Evolutionary conservation across 2,113 vertebrate genomes (phyloP), one percentile per base, ranked within the genome.

Genomic region (Phaethornis superciliosus): DNA sequence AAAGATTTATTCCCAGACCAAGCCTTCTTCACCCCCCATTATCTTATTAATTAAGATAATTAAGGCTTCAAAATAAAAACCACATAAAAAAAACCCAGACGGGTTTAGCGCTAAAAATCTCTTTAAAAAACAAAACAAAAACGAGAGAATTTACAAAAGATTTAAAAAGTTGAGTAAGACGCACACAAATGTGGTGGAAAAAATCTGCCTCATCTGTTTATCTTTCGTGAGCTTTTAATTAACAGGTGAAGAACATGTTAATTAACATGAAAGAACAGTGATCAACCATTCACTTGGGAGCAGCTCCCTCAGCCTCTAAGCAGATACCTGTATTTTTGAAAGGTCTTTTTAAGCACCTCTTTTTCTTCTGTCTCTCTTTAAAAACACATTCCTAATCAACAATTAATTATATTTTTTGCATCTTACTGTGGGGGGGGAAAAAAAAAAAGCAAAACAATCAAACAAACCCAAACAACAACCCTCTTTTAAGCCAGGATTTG

Each of bases 101-200:
- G 10, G 28, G 24, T 24, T 40, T 7, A 26, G 49, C 64, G n/a
- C 42, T 44, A 44, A 44, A 44, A 44, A 44, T 15, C 42, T 44
- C 42, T 44, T 44, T 44, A 44, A 44, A 44, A 44, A 44, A 44
- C 12, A 44, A 44, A 44, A 44, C 44, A 44, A 44, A 44, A 44
- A 44, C 44, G 26, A 10, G 30, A 9, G 1, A 90, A 95, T 94
- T 84, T 90, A 94, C 59, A 91, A 94, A 94, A 81, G 77, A 79
- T 20, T 93, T 90, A 15, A 32, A 94, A 94, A 80, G 74, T 15
- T 54, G 47, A 79, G 55, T 17, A 51, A 83, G 68, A 89, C 4
- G 3, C 21, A 0, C 42, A 26, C 40, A 35, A 23, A 33, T 15
- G 8, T 12, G 52, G 67, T 65, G 56, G 56, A 72, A 74, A 68